Evolutionary conservation across 1,140 invertebrate genomes (phyloP).

Genomic region (Drosophila malerkotliana): DNA sequence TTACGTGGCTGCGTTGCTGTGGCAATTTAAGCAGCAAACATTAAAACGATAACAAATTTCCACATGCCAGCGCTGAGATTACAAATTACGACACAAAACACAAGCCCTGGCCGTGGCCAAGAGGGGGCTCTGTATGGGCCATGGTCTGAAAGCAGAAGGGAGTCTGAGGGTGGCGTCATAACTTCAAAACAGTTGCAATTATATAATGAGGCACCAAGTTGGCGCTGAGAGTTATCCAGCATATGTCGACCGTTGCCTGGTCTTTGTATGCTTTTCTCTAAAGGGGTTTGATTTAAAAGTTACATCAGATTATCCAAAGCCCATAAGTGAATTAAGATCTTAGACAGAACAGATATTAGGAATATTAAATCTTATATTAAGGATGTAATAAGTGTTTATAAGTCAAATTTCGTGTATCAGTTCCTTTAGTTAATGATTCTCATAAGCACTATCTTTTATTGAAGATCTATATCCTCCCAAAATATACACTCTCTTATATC

Average conservation of each 20-base stretch:
- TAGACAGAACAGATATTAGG: neutral
- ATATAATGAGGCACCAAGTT: constrained; percentile 66
- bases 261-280: constrained; percentile 15
- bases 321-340: no score
- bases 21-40: constrained; percentile 71
- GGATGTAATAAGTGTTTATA: no score
- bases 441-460: no score
- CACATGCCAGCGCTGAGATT: constrained; percentile 60
- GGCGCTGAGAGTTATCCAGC: constrained; percentile 35
- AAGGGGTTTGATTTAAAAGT: constrained; percentile 35
- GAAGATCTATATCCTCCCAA: no score
- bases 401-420: neutral
- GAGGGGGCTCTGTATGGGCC: neutral
- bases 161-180: constrained; percentile 34
- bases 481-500: neutral
- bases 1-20: constrained; percentile 47
- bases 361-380: no score
- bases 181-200: constrained; percentile 78
- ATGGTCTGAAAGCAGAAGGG: constrained; percentile 14
- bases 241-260: constrained; percentile 21
- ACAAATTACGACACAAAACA: constrained; percentile 76
- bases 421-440: no score
- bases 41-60: constrained; percentile 78
- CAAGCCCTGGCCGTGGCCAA: constrained; percentile 50
- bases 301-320: neutral